Evolutionary conservation across 2,797 vertebrate genomes (phyloP).

Genomic region (Novumbra hubbsi): DNA sequence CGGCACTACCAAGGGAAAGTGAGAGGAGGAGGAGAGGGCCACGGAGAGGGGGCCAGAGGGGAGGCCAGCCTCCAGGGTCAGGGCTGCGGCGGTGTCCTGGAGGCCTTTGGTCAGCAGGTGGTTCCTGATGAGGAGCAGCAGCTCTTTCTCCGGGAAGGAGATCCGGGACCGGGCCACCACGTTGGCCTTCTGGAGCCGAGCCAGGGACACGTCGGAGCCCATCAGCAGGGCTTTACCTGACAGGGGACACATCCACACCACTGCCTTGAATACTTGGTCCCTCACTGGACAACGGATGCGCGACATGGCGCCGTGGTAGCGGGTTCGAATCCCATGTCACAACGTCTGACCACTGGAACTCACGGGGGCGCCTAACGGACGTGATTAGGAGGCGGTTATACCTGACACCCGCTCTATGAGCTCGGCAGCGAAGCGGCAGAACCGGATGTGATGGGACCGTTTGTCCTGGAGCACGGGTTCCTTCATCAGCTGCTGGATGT

Average conservation of each 20-base stretch:
- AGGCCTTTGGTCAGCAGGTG: conserved; percentile 93
- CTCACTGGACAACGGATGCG: no score
- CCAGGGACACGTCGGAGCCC: conserved; percentile 89
- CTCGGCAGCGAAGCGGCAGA: conserved; percentile 91
- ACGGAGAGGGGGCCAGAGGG: conserved; percentile 77
- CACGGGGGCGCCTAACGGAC: no score
- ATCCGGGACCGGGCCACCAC: conserved; percentile 95
- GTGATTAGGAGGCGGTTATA: not conserved
- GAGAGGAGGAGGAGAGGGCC: conserved; percentile 69
- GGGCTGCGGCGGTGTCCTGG: conserved; percentile 80
- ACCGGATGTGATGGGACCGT: conserved; percentile 91
- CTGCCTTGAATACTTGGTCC: not conserved
- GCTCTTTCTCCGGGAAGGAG: conserved; percentile 90
- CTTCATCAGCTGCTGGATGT: conserved; percentile 98
- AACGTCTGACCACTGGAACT: no score
- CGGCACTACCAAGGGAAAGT: conserved; percentile 73
- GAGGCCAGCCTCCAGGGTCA: conserved; percentile 88
- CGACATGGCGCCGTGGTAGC: no score
- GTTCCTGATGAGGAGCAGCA: conserved; percentile 91
- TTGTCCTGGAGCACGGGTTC: conserved; percentile 97
- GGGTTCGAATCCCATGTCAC: no score
- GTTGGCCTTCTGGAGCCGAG: conserved; percentile 88
- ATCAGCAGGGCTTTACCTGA: conserved; percentile 91
- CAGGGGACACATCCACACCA: not conserved
- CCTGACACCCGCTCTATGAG: conserved; percentile 83